phyloP scores from a whole-genome alignment of 2,113 vertebrate genomes.

The Perca schrenkii region DNA sequence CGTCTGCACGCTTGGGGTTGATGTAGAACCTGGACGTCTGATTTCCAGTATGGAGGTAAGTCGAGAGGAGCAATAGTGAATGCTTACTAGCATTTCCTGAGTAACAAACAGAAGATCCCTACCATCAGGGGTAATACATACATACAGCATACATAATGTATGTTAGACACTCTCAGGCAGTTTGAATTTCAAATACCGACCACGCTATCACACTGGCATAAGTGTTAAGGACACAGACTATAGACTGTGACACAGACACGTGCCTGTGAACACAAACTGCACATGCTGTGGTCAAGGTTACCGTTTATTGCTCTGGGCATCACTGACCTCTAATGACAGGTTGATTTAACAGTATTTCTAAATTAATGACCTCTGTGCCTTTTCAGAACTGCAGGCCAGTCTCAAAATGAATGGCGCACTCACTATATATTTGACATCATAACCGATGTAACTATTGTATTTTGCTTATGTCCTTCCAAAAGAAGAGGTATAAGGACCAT shows the following conservation, averaged over 20 bases:
- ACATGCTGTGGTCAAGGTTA: conserved; percentile 34
- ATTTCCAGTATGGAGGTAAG: conserved; percentile 33
- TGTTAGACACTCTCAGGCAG: background rate
- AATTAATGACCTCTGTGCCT: conserved; percentile 11
- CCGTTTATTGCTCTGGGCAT: conserved; percentile 6
- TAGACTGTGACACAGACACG: background rate
- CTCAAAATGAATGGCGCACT: background rate
- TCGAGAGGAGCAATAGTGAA: conserved; percentile 14
- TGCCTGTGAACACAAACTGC: conserved; percentile 4
- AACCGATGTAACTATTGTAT: background rate
- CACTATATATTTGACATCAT: background rate
- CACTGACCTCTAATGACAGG: conserved; percentile 34
- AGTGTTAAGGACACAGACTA: no score
- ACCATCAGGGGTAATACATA: conserved; percentile 26
- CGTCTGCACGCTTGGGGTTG: background rate
- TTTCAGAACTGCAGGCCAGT: background rate
- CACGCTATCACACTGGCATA: background rate
- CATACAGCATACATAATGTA: conserved; percentile 50
- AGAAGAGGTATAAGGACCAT: background rate
- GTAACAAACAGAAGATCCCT: conserved; percentile 28
- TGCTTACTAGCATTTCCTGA: conserved; percentile 41
- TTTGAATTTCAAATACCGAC: conserved; percentile 36
- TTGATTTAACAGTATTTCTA: conserved; percentile 26
- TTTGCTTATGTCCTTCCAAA: background rate
- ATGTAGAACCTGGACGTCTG: conserved; percentile 24